Evolutionary conservation across 2,797 vertebrate genomes (phyloP).

Genomic region (Sparidentex hasta): DNA sequence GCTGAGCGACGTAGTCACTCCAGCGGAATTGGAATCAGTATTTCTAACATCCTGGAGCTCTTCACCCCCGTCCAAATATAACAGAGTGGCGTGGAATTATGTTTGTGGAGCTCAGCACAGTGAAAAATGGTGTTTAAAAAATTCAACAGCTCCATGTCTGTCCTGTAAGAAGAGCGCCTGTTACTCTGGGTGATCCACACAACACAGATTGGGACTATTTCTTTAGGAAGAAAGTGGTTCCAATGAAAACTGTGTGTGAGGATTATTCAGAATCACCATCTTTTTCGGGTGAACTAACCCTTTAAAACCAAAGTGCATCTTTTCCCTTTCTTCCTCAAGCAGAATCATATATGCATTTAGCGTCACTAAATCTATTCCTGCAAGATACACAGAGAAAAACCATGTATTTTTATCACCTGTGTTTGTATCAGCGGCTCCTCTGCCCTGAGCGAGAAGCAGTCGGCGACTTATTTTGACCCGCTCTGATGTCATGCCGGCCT

Average conservation of each 20-base stretch:
- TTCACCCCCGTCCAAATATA: background rate
- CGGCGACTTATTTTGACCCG: background rate
- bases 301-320: no score
- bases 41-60: background rate
- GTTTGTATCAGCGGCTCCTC: conserved; percentile 8
- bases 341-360: conserved; percentile 1
- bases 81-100: background rate
- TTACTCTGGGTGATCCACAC: conserved; percentile 12
- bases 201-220: background rate
- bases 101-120: conserved; percentile 14
- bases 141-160: background rate
- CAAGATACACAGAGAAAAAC: background rate
- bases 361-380: conserved; percentile 3
- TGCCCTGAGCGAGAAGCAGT: conserved; percentile 36
- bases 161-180: background rate
- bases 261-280: background rate
- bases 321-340: no score
- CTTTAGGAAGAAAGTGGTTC: background rate
- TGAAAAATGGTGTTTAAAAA: conserved; percentile 25
- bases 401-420: conserved; percentile 15
- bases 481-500: conserved; percentile 36
- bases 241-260: background rate
- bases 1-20: no score
- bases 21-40: background rate
- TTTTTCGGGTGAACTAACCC: background rate